Percentiles rank a stretch among this genome's conserved stretches.
These are phyloP conservation scores for Latheticus oryzae DNA, from an alignment of 2,888 invertebrate genomes.

Conservation along the genomic window DNA sequence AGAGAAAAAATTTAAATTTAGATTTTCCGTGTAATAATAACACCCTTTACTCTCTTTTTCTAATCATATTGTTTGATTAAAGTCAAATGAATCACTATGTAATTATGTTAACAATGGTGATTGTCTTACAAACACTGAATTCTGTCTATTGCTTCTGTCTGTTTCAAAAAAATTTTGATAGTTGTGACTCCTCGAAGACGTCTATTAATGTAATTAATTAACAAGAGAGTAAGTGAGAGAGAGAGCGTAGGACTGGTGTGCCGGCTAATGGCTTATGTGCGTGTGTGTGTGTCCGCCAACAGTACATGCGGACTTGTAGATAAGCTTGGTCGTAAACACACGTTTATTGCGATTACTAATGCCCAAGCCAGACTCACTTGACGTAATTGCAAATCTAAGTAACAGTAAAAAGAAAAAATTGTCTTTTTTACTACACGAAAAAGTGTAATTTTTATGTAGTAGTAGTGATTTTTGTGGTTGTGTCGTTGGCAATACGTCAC, in stretches of 20 bases:
- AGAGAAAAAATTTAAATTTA: no score
- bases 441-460: slow-evolving; percentile 36
- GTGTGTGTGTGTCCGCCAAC: slow-evolving; percentile 47
- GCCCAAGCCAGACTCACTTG: slow-evolving; percentile 49
- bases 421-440: no score
- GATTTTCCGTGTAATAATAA: no score
- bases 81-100: no score
- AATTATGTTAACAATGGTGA: no score
- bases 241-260: slow-evolving; percentile 43
- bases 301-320: slow-evolving; percentile 43
- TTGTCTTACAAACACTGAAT: no score
- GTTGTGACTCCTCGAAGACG: slow-evolving; percentile 41
- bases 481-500: slow-evolving; percentile 42
- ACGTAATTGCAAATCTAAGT: slow-evolving; percentile 49
- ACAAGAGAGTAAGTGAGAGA: no score
- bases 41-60: no score
- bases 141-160: no score
- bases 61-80: no score
- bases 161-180: no score
- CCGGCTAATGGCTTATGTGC: slow-evolving; percentile 50
- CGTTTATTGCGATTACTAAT: slow-evolving; percentile 55
- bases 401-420: no score
- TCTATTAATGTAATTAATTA: slow-evolving; percentile 49
- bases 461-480: slow-evolving; percentile 26
- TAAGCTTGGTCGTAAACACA: slow-evolving; percentile 53